phyloP scores from a whole-genome alignment of 2,797 vertebrate species.

The Rhyacichthys aspro region DNA sequence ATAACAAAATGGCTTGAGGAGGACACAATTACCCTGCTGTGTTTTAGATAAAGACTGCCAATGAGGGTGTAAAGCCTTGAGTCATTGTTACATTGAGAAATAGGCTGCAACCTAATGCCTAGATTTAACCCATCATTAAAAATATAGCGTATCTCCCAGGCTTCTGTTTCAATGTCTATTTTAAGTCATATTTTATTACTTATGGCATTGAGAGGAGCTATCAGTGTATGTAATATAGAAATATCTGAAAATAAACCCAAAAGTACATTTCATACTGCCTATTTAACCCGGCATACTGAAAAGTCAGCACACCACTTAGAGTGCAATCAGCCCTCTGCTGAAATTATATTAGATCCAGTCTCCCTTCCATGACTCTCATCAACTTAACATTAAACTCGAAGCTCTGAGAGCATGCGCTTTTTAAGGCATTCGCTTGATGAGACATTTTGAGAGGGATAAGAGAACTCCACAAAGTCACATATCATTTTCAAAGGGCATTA shows the following conservation, averaged over 20 bases:
- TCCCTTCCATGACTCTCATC: conserved; percentile 49
- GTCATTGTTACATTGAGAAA: conserved; percentile 44
- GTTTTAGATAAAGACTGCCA: conserved; percentile 67
- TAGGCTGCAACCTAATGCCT: conserved; percentile 38
- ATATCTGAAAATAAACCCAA: conserved; percentile 34
- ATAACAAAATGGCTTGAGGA: conserved; percentile 73
- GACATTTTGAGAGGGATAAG: conserved; percentile 39
- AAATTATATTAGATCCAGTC: conserved; percentile 58
- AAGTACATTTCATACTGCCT: conserved; percentile 47
- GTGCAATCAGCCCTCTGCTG: conserved; percentile 58
- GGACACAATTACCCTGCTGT: conserved; percentile 67
- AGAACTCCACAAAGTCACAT: conserved; percentile 46
- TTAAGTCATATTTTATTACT: conserved; percentile 21
- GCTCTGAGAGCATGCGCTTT: conserved; percentile 45
- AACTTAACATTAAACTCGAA: conserved; percentile 58
- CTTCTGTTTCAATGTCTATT: no score
- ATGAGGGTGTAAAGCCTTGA: conserved; percentile 32
- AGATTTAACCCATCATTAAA: conserved; percentile 12
- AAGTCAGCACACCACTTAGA: conserved; percentile 55
- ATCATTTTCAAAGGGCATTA: conserved; percentile 42
- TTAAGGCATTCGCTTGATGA: conserved; percentile 42
- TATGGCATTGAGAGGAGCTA: conserved; percentile 12
- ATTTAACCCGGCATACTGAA: conserved; percentile 58
- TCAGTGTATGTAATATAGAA: conserved; percentile 44
- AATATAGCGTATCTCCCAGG: no score